A percentile compares a stretch with the other conserved stretches of the same genome.
Evolutionary conservation across 2,797 vertebrate species (phyloP).

Genomic region (Streptopelia turtur): DNA sequence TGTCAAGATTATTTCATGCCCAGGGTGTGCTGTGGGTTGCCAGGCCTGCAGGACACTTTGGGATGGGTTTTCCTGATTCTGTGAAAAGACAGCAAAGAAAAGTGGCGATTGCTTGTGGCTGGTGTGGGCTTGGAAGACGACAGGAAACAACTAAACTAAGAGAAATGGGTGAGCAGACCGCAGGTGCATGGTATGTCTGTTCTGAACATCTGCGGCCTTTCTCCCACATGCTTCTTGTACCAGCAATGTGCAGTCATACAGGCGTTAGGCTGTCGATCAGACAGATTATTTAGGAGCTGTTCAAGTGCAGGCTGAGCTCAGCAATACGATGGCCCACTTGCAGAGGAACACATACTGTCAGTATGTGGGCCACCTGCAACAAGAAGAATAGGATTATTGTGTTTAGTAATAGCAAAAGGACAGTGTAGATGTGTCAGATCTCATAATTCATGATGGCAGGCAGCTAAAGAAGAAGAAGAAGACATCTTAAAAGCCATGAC

Average conservation of each 20-base stretch:
- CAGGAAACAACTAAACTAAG: neutral
- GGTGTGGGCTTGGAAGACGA: neutral
- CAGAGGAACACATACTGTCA: neutral
- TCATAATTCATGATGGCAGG: neutral
- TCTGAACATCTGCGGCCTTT: neutral
- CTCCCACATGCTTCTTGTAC: neutral
- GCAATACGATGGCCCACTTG: neutral
- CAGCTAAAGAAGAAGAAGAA: neutral
- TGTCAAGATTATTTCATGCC: neutral
- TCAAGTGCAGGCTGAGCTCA: neutral
- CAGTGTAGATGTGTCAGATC: neutral
- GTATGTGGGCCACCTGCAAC: slow-evolving; percentile 34
- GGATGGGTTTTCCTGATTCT: neutral
- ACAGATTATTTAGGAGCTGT: neutral
- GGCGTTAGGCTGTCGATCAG: neutral
- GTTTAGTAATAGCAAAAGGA: neutral
- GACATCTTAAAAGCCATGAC: neutral
- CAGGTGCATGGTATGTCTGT: neutral
- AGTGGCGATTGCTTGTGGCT: neutral
- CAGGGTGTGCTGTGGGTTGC: neutral
- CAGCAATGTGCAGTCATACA: neutral
- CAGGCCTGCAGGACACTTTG: neutral
- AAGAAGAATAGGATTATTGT: neutral
- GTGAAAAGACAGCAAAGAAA: neutral
- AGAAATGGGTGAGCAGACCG: neutral